These are phyloP conservation scores for Oncorhynchus masou DNA, from an alignment of 2,113 vertebrate species.

Conservation along the genomic window DNA sequence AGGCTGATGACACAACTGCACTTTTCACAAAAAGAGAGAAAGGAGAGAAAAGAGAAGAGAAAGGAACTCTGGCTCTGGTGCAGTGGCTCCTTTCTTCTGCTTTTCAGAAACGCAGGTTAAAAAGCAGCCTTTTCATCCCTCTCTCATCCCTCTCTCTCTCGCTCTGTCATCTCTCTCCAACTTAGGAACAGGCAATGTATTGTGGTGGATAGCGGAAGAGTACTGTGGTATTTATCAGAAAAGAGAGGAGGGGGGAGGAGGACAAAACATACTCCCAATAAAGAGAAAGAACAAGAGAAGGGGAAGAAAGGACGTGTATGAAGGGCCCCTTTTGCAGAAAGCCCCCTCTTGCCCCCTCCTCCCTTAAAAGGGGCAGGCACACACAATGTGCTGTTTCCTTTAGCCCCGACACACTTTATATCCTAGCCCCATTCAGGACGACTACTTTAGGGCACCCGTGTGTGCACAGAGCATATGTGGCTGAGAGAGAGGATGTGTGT, in stretches of 20 bases:
- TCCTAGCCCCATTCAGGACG: constrained; percentile 63
- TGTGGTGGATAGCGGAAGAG: constrained; percentile 72
- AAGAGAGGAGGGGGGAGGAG: constrained; percentile 38
- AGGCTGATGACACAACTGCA: constrained; percentile 66
- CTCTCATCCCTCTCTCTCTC: constrained; percentile 43
- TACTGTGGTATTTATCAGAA: constrained; percentile 80
- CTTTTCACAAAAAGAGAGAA: constrained; percentile 60
- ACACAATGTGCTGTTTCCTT: constrained; percentile 64
- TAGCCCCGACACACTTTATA: constrained; percentile 69
- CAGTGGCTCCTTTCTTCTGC: constrained; percentile 52
- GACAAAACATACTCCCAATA: constrained; percentile 78
- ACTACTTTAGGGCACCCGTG: constrained; percentile 58
- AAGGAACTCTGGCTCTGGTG: constrained; percentile 58
- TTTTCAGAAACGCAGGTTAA: constrained; percentile 76
- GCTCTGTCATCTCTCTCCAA: constrained; percentile 24
- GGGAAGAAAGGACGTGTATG: constrained; percentile 75
- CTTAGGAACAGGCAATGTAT: constrained; percentile 73
- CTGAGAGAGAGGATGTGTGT: constrained; percentile 29
- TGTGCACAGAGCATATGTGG: constrained; percentile 32
- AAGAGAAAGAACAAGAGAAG: constrained; percentile 78
- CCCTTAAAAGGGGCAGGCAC: constrained; percentile 66
- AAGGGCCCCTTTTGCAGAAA: constrained; percentile 68
- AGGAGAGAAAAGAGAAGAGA: constrained; percentile 49
- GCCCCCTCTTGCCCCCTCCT: constrained; percentile 38
- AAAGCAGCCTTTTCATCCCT: constrained; percentile 67